A percentile compares a stretch with the other conserved stretches of the same genome.
Evolutionary conservation across 2,113 vertebrate species (phyloP).

Genomic region (Noturus placidus): DNA sequence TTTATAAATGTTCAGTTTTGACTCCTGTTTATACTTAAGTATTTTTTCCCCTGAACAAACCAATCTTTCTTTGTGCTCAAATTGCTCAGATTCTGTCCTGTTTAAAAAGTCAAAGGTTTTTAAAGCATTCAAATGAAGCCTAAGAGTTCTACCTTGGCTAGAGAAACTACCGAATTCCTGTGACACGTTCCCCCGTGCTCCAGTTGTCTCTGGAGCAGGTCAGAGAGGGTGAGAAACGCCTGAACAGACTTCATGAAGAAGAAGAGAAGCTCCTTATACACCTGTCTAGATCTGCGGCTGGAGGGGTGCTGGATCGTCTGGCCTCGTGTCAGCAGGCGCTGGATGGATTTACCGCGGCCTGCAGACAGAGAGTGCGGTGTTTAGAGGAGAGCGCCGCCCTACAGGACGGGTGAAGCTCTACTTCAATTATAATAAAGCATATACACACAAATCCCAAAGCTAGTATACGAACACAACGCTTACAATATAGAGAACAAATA

Average conservation of each 20-base stretch:
- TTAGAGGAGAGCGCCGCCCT: constrained; percentile 80
- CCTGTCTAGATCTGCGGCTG: constrained; percentile 77
- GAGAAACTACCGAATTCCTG: neutral
- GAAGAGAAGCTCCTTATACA: constrained; percentile 80
- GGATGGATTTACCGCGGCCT: constrained; percentile 77
- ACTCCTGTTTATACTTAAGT: too few species aligned
- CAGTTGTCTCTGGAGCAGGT: constrained; percentile 77
- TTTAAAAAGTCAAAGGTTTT: neutral
- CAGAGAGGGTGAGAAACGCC: constrained; percentile 76
- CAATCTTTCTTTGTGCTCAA: neutral
- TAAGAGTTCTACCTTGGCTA: neutral
- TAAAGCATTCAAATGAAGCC: neutral
- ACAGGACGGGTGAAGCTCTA: constrained; percentile 66
- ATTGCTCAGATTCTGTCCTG: neutral
- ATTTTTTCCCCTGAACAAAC: neutral
- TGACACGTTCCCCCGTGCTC: constrained; percentile 20
- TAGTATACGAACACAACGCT: too few species aligned
- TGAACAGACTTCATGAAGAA: constrained; percentile 79
- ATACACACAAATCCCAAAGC: neutral
- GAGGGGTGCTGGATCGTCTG: constrained; percentile 81
- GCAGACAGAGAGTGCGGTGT: constrained; percentile 76
- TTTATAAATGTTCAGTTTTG: too few species aligned
- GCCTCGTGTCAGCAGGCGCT: constrained; percentile 81
- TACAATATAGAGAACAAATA: too few species aligned
- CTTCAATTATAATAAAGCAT: neutral